A percentile compares a stretch with the other conserved stretches of the same genome.
phyloP scores from a whole-genome alignment of 2,113 vertebrate genomes.

The Austrofundulus limnaeus region DNA sequence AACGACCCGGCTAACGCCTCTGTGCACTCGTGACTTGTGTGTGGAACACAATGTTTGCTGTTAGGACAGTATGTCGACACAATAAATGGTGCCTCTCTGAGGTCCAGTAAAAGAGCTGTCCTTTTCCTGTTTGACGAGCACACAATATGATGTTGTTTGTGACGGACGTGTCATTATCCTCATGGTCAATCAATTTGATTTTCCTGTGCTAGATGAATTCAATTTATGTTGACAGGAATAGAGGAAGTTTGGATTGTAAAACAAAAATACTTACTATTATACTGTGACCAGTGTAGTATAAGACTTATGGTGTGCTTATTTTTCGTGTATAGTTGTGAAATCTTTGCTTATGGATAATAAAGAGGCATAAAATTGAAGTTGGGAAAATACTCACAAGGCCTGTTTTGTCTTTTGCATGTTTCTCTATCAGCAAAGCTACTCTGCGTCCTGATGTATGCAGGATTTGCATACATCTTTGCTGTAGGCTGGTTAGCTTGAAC shows the following conservation, averaged over 20 bases:
- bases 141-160: neutral
- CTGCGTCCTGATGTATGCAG: neutral
- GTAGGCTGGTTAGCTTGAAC: neutral
- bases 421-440: neutral
- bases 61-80: neutral
- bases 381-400: neutral
- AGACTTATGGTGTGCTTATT: neutral
- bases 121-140: constrained; percentile 23
- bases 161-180: neutral
- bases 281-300: neutral
- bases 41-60: constrained; percentile 17
- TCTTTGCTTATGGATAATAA: neutral
- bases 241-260: neutral
- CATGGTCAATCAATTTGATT: constrained; percentile 4
- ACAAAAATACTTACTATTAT: neutral
- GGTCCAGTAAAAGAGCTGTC: neutral
- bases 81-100: neutral
- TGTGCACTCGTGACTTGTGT: neutral
- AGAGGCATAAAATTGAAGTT: neutral
- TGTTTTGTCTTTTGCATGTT: constrained; percentile 9
- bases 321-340: neutral
- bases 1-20: constrained; percentile 19
- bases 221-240: neutral
- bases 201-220: rapidly evolving
- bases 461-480: constrained; percentile 11